Evolutionary conservation across 2,888 invertebrate species (phyloP), one percentile per base, ranked within the genome.

Genomic region (Strigamia transsilvanica): DNA sequence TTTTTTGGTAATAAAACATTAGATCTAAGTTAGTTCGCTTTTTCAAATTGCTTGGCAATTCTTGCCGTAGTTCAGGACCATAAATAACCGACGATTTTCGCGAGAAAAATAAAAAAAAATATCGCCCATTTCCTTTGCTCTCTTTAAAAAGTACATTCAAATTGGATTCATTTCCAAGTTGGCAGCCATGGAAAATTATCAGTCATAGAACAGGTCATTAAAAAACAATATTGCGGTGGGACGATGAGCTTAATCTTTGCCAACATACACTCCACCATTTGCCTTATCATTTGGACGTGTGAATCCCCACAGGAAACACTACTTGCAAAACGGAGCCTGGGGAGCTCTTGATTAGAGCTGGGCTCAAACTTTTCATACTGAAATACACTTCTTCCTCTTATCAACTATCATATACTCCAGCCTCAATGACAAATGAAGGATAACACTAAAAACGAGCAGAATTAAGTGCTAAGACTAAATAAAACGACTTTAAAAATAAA

Each of bases 171-270:
- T 56, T 56, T 56, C 56, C 56, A 56, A 56, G 56, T 56, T 56
- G 56, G 56, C 56, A 56, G 56, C 56, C 56, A 56, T 18, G n/a
- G 56, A 56, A 56, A 56, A 56, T 56, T 56, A 56, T 56, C 56
- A 56, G 56, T 56, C 56, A 56, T 56, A 56, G 56, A 56, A 56
- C 56, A 56, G 56, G 56, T 56, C 56, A 56, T 56, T 56, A 56
- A 56, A 56, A 56, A 56, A 56, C 56, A 56, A 56, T 56, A 56
- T 56, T 56, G 56, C 56, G 56, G 56, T 56, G 56, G 56, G 56
- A 56, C 56, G 56, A 56, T 56, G 56, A 56, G 56, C 56, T 56
- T 56, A 56, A 56, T 56, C 56, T 56, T 56, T 56, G 56, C 56
- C 56, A 56, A 56, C 56, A 56, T 56, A 56, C 56, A 56, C 56